Percentiles rank a stretch among this genome's conserved stretches.
phyloP scores from a whole-genome alignment of 2,797 vertebrate species.

The Momotus momota region DNA sequence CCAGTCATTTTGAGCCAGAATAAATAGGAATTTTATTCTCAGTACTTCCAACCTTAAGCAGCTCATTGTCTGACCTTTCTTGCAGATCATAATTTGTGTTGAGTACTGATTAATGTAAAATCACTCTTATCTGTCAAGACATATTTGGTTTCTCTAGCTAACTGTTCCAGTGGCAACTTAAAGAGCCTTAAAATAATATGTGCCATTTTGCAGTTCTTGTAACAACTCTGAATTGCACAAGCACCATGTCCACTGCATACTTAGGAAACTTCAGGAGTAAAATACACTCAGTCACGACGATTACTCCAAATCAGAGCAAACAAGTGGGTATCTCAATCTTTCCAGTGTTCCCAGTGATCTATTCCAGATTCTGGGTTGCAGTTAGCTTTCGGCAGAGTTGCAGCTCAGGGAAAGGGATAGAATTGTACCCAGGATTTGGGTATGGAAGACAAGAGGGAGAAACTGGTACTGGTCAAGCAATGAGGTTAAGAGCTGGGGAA shows the following conservation, averaged over 20 bases:
- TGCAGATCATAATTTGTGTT: not conserved
- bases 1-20: not conserved
- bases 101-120: not conserved
- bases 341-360: not conserved
- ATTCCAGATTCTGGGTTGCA: not conserved
- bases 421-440: not conserved
- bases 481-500: not conserved
- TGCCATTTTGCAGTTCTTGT: not conserved
- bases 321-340: not conserved
- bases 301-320: not conserved
- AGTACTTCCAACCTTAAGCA: not conserved
- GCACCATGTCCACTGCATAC: not conserved
- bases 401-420: not conserved
- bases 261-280: not conserved
- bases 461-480: not conserved
- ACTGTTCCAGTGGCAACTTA: not conserved
- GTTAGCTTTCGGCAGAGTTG: not conserved
- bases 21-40: not conserved
- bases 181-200: not conserved
- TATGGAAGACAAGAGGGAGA: not conserved
- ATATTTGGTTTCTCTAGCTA: slow-evolving; percentile 11
- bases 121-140: not conserved
- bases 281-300: not conserved
- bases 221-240: not conserved
- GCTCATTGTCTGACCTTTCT: not conserved